These are phyloP conservation scores for Polypedilum pembai DNA, from an alignment of 1,140 invertebrate species.

Conservation along the genomic window DNA sequence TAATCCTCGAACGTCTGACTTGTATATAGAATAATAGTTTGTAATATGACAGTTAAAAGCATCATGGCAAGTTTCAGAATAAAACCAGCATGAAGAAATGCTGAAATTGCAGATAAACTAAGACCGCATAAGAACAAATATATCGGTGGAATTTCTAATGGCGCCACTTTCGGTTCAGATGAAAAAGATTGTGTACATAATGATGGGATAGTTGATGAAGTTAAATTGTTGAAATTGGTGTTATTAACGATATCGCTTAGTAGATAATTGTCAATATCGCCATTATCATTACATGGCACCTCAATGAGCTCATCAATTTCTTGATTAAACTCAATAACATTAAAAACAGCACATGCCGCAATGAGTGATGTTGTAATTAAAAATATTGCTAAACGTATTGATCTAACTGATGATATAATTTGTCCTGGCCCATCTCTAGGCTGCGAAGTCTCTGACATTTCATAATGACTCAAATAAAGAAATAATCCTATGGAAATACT, in stretches of 20 bases:
- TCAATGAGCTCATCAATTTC: neutral
- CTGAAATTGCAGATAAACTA: constrained; percentile 66
- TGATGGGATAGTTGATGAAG: too few relatives aligned
- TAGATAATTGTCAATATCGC: neutral
- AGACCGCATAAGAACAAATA: constrained; percentile 73
- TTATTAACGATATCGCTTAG: neutral
- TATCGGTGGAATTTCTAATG: constrained; percentile 42
- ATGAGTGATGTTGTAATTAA: constrained; percentile 57
- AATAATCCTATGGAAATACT: constrained; percentile 52
- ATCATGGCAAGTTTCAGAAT: constrained; percentile 72
- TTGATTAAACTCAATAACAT: constrained; percentile 51
- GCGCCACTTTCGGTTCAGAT: neutral
- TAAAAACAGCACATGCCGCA: constrained; percentile 58
- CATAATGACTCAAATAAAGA: constrained; percentile 42
- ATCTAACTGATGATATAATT: constrained; percentile 56
- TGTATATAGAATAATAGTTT: constrained; percentile 56
- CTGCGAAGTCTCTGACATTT: constrained; percentile 39
- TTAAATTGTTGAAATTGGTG: too few relatives aligned
- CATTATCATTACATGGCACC: neutral
- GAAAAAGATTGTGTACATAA: too few relatives aligned
- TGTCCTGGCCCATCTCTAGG: constrained; percentile 44
- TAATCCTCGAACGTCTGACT: constrained; percentile 55
- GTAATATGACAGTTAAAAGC: constrained; percentile 55
- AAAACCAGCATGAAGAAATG: constrained; percentile 76
- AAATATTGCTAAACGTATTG: constrained; percentile 59